Base-by-base conservation (phyloP, 2,888 invertebrate species). In the Argynnis bischoffii region DNA sequence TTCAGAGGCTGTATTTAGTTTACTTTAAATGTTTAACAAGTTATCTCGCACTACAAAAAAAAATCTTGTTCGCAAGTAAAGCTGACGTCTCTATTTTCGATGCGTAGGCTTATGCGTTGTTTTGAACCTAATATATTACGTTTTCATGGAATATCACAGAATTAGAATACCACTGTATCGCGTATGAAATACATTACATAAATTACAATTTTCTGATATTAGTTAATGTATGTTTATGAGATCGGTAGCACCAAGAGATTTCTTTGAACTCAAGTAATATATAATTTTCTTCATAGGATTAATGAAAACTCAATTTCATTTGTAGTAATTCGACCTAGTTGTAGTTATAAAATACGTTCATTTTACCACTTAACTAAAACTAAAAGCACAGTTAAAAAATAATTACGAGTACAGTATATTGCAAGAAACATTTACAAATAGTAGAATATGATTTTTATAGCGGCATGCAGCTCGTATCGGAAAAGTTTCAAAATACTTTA, bases 401-500 rank as follows among this genome's bases (percentile, higher is more conserved):
- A 61, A 67, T 63, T 54, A 65, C 59, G 64, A 71, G 72, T 57
- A 67, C 64, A 61, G 67, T 67, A 69, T 72, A 70, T 69, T 61
- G 68, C 67, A 68, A 73, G 70, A 72, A 70, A 70, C 72, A 70
- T 74, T 74, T 70, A 68, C 70, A 73, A 73, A 73, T 70, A 71
- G 70, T 72, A 70, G 70, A 72, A 68, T 73, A 72, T 71, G 66
- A 70, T 74, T 73, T 73, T 73, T 67, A 74, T 70, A 63, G 66
- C 65, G 66, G 69, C 70, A 53, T 69, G 64, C 67, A 57, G 65
- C 66, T 56, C 68, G 66, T 72, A 71, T 70, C 69, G 67, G 63
- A 72, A 75, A 71, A 75, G 70, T 73, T 74, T 66, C 66, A 69
- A 69, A 74, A 74, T 73, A 71, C 71, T 70, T 73, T 67, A 69